phyloP scores from a whole-genome alignment of 2,888 invertebrate genomes.

The Yponomeuta malinellus region DNA sequence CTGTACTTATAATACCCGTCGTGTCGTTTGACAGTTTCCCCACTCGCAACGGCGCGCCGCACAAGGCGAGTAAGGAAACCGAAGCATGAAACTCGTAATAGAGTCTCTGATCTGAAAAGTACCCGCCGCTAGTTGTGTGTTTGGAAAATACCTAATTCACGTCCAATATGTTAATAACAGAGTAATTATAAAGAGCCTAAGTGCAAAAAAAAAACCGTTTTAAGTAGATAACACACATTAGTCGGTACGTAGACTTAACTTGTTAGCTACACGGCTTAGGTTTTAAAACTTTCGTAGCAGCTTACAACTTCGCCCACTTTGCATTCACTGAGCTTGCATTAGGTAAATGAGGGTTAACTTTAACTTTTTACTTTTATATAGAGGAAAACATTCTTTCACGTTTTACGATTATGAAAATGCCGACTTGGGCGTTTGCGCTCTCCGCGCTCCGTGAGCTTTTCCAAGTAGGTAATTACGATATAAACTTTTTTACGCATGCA shows the following conservation, averaged over 20 bases:
- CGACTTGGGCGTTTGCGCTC: not conserved
- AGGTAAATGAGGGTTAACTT: not conserved
- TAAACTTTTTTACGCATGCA: not conserved
- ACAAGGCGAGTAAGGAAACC: no score
- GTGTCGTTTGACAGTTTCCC: no score
- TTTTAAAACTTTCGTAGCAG: constrained; percentile 23
- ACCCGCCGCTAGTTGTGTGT: no score
- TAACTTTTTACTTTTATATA: not conserved
- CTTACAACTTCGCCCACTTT: not conserved
- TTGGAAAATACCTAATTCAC: no score
- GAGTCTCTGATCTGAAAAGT: no score
- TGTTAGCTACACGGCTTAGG: constrained; percentile 5
- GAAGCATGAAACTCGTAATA: no score
- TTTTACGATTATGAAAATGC: constrained; percentile 11
- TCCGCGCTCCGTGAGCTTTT: not conserved
- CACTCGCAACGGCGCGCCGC: no score
- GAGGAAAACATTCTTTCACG: not conserved
- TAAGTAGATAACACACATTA: not conserved
- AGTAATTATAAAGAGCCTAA: no score
- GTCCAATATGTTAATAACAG: no score
- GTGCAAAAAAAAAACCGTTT: not conserved
- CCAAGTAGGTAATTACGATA: not conserved
- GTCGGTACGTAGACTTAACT: not conserved
- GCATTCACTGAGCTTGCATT: constrained; percentile 4
- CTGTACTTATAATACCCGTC: no score